phyloP scores from a whole-genome alignment of 2,113 vertebrate genomes.

The Corydoras maculifer region DNA sequence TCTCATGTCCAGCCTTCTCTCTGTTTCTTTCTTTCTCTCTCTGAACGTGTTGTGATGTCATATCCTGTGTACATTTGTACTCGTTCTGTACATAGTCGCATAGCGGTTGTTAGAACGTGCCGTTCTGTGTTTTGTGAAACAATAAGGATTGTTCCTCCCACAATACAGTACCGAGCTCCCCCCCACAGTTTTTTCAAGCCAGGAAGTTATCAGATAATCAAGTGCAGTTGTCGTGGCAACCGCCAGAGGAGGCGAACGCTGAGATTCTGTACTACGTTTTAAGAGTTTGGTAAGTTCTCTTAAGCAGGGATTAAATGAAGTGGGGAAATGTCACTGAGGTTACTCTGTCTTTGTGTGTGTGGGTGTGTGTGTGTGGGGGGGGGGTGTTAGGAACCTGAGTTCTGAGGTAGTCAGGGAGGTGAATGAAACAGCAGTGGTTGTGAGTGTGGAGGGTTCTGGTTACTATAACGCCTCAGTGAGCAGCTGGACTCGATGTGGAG shows the following conservation, averaged over 20 bases:
- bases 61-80: no score
- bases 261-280: conserved; percentile 89
- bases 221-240: conserved; percentile 88
- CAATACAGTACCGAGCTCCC: conserved; percentile 82
- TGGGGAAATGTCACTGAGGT: background rate
- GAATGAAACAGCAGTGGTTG: conserved; percentile 69
- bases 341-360: conserved; percentile 1
- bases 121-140: conserved; percentile 6
- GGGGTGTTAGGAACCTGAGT: conserved; percentile 65
- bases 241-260: conserved; percentile 83
- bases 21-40: no score
- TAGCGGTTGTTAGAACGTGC: no score
- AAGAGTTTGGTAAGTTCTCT: conserved; percentile 83
- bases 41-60: background rate
- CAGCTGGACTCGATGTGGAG: conserved; percentile 82
- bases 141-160: conserved; percentile 53
- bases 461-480: conserved; percentile 80
- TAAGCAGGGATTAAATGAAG: background rate
- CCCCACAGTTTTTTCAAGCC: conserved; percentile 76
- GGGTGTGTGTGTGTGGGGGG: background rate
- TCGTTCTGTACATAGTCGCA: no score
- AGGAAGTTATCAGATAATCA: conserved; percentile 85
- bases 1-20: no score
- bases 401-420: conserved; percentile 66
- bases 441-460: conserved; percentile 75